Evolutionary conservation across 2,113 vertebrate species (phyloP), one percentile per base, ranked within the genome.

Genomic region (Egretta garzetta): DNA sequence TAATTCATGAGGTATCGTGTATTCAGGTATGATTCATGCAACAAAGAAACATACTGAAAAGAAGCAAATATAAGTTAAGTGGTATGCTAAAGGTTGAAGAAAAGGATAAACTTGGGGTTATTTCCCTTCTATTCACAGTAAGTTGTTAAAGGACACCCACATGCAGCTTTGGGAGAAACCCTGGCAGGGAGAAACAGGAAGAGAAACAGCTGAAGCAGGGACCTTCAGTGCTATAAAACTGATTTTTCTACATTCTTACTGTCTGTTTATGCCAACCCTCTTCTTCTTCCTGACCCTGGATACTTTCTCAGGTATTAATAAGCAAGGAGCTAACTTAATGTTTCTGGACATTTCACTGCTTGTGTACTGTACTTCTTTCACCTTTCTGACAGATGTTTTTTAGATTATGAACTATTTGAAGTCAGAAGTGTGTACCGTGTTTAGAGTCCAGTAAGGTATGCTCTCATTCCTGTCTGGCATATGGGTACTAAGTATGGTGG

Each of bases 1-100:
- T 72, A 95, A 93, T 83, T 96, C 75, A 83, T 92, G 82, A 93
- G 55, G 27, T 80, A 74, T 80, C 58, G 32, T n/a, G 22, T 59
- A 76, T 93, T 96, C 87, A 73, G 45, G n/a, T 90, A 56, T 24
- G 43, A 93, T 72, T 82, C 52, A 72, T 49, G 17, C 70, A 64
- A 50, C 60, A 55, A 53, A 16, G 28, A 94, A 94, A 76, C 41
- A 63, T 4, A 80, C 37, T 59, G 72, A 88, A 92, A 86, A 74
- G 55, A 91, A 84, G 45, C 5, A 80, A 75, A 93, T 86, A 53
- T 77, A 80, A 80, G 52, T 56, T 86, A 80, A 83, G 80, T 59
- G 13, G 9, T 53, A 62, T 32, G 18, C 8, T 62, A 74, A 80
- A 92, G 33, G 45, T 14, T 80, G 75, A 92, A 88, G 58, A 74